phyloP scores from a whole-genome alignment of 2,888 invertebrate species.

The Eudemis profundana region DNA sequence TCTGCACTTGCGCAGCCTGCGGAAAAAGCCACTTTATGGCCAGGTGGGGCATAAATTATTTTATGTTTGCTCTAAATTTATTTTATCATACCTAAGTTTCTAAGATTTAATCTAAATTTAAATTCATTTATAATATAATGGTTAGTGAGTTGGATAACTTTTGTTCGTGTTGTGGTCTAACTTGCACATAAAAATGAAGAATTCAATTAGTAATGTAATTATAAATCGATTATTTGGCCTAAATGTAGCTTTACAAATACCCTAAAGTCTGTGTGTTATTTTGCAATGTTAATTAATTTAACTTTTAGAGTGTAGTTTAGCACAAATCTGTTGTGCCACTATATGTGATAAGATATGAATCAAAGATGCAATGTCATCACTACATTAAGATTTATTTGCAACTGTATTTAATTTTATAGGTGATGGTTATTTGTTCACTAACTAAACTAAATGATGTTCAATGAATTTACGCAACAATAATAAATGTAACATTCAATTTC shows the following conservation, averaged over 20 bases:
- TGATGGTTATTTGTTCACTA: constrained; percentile 21
- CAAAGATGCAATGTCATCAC: constrained; percentile 25
- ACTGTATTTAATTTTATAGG: constrained; percentile 32
- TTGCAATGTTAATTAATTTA: constrained; percentile 47
- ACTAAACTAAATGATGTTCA: constrained; percentile 1
- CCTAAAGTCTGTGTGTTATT: constrained; percentile 46
- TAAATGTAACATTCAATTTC: constrained; percentile 3
- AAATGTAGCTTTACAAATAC: constrained; percentile 51
- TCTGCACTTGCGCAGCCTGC: no score
- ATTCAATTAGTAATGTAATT: constrained; percentile 41
- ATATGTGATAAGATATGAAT: constrained; percentile 32
- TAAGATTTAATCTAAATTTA: not conserved
- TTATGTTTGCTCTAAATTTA: constrained; percentile 1
- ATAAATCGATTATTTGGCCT: constrained; percentile 59
- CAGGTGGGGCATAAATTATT: no score
- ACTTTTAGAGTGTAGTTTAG: constrained; percentile 55
- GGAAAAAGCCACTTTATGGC: no score
- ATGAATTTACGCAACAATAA: constrained; percentile 28
- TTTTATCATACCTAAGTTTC: constrained; percentile 28
- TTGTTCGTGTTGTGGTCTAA: constrained; percentile 31
- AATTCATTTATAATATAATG: not conserved
- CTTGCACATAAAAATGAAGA: constrained; percentile 10
- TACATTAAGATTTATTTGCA: constrained; percentile 27
- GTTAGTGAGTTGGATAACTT: constrained; percentile 1
- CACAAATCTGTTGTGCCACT: constrained; percentile 56